Conservation (phyloP, 2,113 vertebrate species). For the Ptyas mucosa region DNA sequence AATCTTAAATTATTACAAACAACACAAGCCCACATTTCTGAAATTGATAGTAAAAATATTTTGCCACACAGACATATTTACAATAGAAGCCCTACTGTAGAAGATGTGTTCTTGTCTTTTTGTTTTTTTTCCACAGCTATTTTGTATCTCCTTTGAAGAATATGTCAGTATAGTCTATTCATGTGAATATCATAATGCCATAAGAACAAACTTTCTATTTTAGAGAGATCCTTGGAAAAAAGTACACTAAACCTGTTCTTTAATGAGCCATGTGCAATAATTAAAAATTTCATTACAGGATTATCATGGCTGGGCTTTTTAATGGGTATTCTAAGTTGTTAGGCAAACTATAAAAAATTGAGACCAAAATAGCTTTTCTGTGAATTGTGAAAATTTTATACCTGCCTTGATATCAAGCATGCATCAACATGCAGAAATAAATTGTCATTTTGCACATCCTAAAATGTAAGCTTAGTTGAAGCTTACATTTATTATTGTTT, state of each 20-base stretch:
- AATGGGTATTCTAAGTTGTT: not conserved
- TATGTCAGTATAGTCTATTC: not conserved
- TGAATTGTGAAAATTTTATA: not conserved
- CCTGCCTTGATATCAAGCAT: not conserved
- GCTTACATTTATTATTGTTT: not conserved
- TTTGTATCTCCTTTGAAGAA: not conserved
- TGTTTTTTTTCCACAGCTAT: not conserved
- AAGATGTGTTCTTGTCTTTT: not conserved
- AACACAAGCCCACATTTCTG: not conserved
- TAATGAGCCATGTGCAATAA: not conserved
- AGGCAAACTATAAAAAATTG: not conserved
- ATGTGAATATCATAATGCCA: not conserved
- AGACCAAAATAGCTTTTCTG: not conserved
- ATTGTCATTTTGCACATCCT: not conserved
- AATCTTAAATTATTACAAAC: not conserved
- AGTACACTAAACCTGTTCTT: not conserved
- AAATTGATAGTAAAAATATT: not conserved
- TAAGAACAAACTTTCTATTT: not conserved
- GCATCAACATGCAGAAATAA: not conserved
- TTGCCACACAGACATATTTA: not conserved
- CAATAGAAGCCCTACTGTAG: not conserved
- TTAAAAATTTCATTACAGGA: not conserved
- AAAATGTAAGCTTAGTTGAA: not conserved
- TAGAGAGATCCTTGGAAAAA: not conserved
- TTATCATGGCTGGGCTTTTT: not conserved